A percentile compares a stretch with the other conserved stretches of the same genome.
phyloP scores from a whole-genome alignment of 2,888 invertebrate species.

The Andrena praecox region DNA sequence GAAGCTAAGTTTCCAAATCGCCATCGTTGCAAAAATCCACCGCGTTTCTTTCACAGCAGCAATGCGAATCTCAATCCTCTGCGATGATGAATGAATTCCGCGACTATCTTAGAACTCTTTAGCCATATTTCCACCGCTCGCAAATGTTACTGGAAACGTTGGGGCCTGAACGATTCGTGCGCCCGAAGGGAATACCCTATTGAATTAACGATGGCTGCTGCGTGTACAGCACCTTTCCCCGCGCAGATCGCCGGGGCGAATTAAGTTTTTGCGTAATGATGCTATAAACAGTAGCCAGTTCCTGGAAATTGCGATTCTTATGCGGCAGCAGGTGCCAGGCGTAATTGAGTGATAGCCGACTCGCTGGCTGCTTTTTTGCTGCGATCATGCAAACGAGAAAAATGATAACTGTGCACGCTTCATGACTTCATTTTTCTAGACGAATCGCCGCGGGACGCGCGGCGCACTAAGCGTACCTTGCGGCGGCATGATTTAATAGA shows the following conservation, averaged over 20 bases:
- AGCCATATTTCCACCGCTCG: neutral
- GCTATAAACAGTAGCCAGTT: slow-evolving; percentile 53
- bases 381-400: slow-evolving; percentile 31
- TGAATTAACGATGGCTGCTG: slow-evolving; percentile 29
- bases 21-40: too few relatives aligned
- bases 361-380: slow-evolving; percentile 13
- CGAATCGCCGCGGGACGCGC: neutral
- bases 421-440: slow-evolving; percentile 20
- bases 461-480: slow-evolving; percentile 1
- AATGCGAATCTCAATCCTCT: too few relatives aligned
- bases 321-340: slow-evolving; percentile 65
- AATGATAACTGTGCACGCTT: slow-evolving; percentile 13
- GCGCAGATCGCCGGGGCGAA: slow-evolving; percentile 9
- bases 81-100: too few relatives aligned
- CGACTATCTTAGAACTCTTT: neutral
- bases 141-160: neutral
- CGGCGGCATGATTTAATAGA: slow-evolving; percentile 19
- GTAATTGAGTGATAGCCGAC: slow-evolving; percentile 52
- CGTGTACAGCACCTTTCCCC: slow-evolving; percentile 30
- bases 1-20: too few relatives aligned
- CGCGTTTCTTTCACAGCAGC: too few relatives aligned
- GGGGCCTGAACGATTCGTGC: neutral
- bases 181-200: slow-evolving; percentile 22
- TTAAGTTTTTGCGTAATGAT: slow-evolving; percentile 36
- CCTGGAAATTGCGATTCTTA: slow-evolving; percentile 54